Conservation (phyloP, 2,888 invertebrate genomes). For the Synanthedon vespiformis region DNA sequence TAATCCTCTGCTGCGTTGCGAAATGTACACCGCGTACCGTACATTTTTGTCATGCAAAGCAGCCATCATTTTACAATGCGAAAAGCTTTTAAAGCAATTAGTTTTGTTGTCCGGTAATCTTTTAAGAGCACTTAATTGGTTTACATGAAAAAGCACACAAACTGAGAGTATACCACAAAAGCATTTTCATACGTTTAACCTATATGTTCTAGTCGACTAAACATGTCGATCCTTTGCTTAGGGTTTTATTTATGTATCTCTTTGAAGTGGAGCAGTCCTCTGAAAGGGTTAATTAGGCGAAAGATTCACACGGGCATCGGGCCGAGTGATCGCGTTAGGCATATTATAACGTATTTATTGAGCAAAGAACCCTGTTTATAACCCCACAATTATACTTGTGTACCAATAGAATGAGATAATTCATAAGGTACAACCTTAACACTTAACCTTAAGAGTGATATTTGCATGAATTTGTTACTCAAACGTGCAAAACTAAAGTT, state of each 20-base stretch:
- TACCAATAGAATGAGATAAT: not conserved
- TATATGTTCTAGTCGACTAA: constrained; percentile 27
- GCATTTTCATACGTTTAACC: constrained; percentile 31
- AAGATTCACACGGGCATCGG: constrained; percentile 51
- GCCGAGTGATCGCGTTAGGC: constrained; percentile 54
- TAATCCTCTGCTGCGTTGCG: too few species aligned
- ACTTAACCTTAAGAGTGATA: not conserved
- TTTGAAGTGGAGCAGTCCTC: constrained; percentile 55
- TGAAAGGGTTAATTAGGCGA: constrained; percentile 66
- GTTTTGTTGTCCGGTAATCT: constrained; percentile 27
- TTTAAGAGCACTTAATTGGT: constrained; percentile 16
- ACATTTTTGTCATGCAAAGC: constrained; percentile 11
- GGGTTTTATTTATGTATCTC: constrained; percentile 49
- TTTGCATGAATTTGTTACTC: not conserved
- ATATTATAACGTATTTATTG: constrained; percentile 62
- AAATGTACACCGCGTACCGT: not conserved
- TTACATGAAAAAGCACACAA: constrained; percentile 5
- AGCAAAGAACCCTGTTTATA: constrained; percentile 51
- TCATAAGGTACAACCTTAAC: not conserved
- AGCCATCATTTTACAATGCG: constrained; percentile 26
- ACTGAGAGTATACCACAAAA: not conserved
- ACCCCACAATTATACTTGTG: constrained; percentile 10
- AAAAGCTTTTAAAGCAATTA: constrained; percentile 61
- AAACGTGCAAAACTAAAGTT: not conserved
- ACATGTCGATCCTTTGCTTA: constrained; percentile 16